These are phyloP conservation scores for Sapajus apella DNA, from an alignment of 2,113 vertebrate genomes.

Conservation along the genomic window DNA sequence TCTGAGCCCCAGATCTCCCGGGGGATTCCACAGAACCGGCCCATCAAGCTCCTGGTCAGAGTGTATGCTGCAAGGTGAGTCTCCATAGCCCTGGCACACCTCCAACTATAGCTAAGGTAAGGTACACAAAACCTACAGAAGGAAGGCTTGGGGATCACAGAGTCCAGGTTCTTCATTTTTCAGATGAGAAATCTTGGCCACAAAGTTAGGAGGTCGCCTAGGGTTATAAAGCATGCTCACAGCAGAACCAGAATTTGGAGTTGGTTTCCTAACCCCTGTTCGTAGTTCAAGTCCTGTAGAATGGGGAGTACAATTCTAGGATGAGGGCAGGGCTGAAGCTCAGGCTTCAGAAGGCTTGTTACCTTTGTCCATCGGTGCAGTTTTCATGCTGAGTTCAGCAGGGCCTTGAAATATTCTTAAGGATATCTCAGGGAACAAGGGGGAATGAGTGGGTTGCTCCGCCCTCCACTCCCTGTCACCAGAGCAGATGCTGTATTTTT, in stretches of 20 bases:
- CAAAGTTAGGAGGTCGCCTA: not conserved
- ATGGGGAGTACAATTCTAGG: not conserved
- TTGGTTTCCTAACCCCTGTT: not conserved
- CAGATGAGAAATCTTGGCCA: not conserved
- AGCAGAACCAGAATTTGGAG: not conserved
- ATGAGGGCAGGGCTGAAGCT: not conserved
- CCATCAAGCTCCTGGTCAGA: slow-evolving; percentile 92
- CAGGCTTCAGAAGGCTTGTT: not conserved
- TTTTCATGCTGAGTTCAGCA: not conserved
- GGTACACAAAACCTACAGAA: not conserved
- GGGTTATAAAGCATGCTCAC: not conserved
- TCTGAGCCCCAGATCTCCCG: slow-evolving; percentile 86
- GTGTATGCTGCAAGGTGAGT: slow-evolving; percentile 93
- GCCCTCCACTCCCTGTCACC: not conserved
- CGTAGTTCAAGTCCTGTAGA: not conserved
- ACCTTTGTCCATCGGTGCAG: not conserved
- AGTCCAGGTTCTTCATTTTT: not conserved
- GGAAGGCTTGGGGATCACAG: not conserved
- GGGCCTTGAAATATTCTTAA: not conserved
- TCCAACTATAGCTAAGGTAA: not conserved
- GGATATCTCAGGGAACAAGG: not conserved
- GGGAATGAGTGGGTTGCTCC: not conserved
- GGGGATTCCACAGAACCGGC: slow-evolving; percentile 91
- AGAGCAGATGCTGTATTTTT: not conserved
- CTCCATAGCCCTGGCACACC: not conserved